These are phyloP conservation scores for Drosophila atroscutellata DNA, from an alignment of 2,888 invertebrate genomes.

Conservation along the genomic window DNA sequence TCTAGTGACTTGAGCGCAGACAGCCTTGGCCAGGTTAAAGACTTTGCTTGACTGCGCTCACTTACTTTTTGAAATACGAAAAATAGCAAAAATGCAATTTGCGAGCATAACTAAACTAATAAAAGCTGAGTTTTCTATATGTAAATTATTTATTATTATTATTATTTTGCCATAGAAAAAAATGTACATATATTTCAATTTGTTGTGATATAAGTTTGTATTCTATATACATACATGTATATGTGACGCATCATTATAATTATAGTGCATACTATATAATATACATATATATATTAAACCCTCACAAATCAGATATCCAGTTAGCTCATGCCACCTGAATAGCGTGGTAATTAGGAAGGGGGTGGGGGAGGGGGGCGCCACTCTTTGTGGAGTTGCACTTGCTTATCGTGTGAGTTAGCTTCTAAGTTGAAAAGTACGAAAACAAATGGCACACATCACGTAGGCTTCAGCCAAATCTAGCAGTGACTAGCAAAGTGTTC, in stretches of 20 bases:
- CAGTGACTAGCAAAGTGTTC: not conserved
- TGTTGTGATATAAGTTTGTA: not conserved
- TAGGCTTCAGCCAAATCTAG: not conserved
- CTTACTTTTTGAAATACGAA: not conserved
- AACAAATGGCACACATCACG: constrained; percentile 3
- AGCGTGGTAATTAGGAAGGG: not conserved
- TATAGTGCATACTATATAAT: not conserved
- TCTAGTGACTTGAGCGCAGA: not conserved
- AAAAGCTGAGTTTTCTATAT: not conserved
- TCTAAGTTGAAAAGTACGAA: not conserved
- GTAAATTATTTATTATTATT: not conserved
- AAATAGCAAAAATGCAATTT: not conserved
- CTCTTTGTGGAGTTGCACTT: not conserved
- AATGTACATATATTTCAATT: not conserved
- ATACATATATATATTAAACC: not conserved
- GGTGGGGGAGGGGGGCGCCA: not conserved
- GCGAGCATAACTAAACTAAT: not conserved
- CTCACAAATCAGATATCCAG: not conserved
- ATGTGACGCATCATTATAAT: not conserved
- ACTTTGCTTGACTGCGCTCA: not conserved
- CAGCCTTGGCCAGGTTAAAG: constrained; percentile 11
- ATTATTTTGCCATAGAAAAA: not conserved
- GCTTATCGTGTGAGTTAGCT: not conserved
- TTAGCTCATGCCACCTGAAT: not conserved
- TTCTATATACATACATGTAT: too few species aligned